These are phyloP conservation scores for Phalacrocorax carbo DNA, from an alignment of 2,113 vertebrate genomes.

Conservation along the genomic window DNA sequence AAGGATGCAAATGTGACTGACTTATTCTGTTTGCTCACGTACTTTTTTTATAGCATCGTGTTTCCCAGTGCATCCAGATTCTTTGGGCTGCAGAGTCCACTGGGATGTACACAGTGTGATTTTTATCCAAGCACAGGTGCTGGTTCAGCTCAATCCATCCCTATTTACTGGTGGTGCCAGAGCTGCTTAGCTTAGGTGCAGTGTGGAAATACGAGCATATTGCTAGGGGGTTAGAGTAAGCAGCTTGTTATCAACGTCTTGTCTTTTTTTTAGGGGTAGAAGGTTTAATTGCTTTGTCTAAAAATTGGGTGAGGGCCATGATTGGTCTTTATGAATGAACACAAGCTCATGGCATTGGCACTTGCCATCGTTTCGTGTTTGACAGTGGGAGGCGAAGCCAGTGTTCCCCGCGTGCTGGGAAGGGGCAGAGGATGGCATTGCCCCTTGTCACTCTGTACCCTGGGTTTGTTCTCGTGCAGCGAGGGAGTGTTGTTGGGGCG, in stretches of 20 bases:
- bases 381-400: neutral
- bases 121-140: neutral
- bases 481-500: neutral
- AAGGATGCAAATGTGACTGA: neutral
- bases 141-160: neutral
- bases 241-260: neutral
- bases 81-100: neutral
- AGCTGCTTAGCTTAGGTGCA: neutral
- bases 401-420: accelerated
- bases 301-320: neutral
- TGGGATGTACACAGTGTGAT: neutral
- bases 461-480: neutral
- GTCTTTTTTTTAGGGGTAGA: neutral
- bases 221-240: neutral
- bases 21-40: neutral
- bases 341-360: neutral
- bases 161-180: neutral
- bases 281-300: neutral
- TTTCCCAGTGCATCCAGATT: neutral
- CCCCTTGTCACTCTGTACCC: neutral
- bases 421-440: neutral
- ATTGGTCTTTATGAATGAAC: neutral
- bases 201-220: neutral
- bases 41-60: neutral
- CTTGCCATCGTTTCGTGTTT: accelerated